Evolutionary conservation across 2,797 vertebrate species (phyloP), one percentile per base, ranked within the genome.

Genomic region (Artibeus jamaicensis): DNA sequence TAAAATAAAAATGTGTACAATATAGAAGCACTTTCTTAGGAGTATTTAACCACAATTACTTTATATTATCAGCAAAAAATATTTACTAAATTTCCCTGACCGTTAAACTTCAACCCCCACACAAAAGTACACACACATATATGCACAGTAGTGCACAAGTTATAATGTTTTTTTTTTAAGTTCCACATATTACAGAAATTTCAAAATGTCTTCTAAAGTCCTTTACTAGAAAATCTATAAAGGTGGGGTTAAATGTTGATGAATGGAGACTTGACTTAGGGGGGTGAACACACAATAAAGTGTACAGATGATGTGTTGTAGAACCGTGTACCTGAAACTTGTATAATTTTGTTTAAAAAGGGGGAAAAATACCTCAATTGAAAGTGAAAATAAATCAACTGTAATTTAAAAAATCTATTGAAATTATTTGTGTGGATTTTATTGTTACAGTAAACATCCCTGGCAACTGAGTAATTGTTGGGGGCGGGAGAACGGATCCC

Each of bases 151-250:
- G 34, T 11, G 15, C 11, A 86, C 42, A 77, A 11, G 4, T 83
- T 42, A 53, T 7, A 48, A 74, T 37, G 37, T 81, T 46, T 79
- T 91, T 91, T 55, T 2, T 11, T 68, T 76, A 92, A 29, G 19
- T 59, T 88, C 32, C 26, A 53, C 29, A 93, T 7, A 29, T 32
- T 46, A 32, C 4, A 24, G 39, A 87, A 86, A 93, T 65, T 76
- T 91, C 57, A 81, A 68, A 91, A 91, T 76, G 19, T 26, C 73
- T 78, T 88, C 88, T 73, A 53, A 94, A 91, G 34, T 65, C 39
- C 22, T 70, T 65, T 73, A 67, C 16, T 67, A 82, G 48, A 93
- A 93, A 94, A 48, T 18, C 37, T 87, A 42, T 91, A 65, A 65
- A 15, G 6, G 59, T 65, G 59, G 59, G 59, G 29, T 32, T 65